These are phyloP conservation scores for Aleiodes sp. DNA, from an alignment of 1,140 invertebrate species.

Conservation along the genomic window DNA sequence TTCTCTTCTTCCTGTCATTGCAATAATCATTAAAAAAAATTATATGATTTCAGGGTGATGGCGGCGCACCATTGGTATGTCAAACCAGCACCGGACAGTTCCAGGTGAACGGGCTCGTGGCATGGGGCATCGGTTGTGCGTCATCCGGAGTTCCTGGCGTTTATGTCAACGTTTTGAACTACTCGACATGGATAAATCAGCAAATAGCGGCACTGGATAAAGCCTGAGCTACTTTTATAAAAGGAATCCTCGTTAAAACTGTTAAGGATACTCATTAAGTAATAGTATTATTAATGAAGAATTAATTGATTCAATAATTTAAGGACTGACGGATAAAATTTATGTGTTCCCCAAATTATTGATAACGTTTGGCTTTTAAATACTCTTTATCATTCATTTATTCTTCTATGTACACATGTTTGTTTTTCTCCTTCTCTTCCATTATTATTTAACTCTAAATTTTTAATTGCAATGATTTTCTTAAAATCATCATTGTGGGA, in stretches of 20 bases:
- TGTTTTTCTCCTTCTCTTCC: constrained; percentile 14
- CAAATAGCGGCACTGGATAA: constrained; percentile 28
- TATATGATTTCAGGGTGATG: constrained; percentile 73
- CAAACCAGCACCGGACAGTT: constrained; percentile 65
- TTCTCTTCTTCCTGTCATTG: background rate
- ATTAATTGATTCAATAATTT: background rate
- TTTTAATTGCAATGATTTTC: constrained; percentile 15
- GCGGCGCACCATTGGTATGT: constrained; percentile 80
- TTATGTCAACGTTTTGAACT: constrained; percentile 74
- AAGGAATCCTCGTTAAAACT: background rate
- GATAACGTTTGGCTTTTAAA: constrained; percentile 42
- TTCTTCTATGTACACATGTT: no score
- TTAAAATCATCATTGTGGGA: constrained; percentile 17
- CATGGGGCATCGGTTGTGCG: constrained; percentile 81
- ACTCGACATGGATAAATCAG: constrained; percentile 71
- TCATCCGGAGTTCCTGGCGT: constrained; percentile 72
- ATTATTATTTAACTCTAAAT: constrained; percentile 26
- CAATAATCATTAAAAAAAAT: background rate
- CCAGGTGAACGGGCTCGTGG: constrained; percentile 75
- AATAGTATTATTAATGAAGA: background rate
- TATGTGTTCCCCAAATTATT: constrained; percentile 38
- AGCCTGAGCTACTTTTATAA: no score
- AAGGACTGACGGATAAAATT: constrained; percentile 39
- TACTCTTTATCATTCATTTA: constrained; percentile 34
- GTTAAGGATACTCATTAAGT: constrained; percentile 6